Evolutionary conservation across 1,140 invertebrate genomes (phyloP).

Genomic region (Trialeurodes vaporariorum): DNA sequence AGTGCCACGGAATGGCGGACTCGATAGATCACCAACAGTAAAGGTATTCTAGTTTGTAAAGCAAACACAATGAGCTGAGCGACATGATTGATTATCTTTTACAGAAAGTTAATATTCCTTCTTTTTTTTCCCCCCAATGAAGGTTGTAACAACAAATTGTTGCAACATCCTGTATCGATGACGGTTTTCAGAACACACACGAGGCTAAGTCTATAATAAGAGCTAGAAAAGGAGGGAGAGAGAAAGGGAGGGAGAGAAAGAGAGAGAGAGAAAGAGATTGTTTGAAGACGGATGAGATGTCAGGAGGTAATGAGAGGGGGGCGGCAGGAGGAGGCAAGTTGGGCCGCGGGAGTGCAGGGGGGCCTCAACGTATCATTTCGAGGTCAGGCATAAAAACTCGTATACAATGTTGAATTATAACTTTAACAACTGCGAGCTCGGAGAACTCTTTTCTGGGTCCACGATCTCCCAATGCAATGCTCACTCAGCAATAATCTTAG

Average conservation of each 20-base stretch:
- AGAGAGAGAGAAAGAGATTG: slow-evolving; percentile 15
- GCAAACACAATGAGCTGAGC: background rate
- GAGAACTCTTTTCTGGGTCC: slow-evolving; percentile 1
- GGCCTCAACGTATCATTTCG: background rate
- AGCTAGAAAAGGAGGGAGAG: slow-evolving; percentile 10
- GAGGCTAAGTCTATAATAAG: background rate
- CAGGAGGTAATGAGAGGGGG: slow-evolving; percentile 11
- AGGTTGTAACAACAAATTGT: background rate
- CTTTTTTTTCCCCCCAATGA: background rate
- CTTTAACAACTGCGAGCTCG: background rate
- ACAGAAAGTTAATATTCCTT: background rate
- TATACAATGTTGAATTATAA: slow-evolving; percentile 1
- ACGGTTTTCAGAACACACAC: background rate
- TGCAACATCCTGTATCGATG: background rate
- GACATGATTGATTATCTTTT: background rate
- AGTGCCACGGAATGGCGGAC: no score
- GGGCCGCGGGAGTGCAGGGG: background rate
- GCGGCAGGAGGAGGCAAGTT: slow-evolving; percentile 3
- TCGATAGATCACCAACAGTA: no score
- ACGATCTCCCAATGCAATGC: background rate
- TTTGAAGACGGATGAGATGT: slow-evolving; percentile 15
- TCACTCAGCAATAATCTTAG: no score
- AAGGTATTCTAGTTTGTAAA: no score
- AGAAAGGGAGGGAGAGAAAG: slow-evolving; percentile 5
- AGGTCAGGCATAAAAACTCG: slow-evolving; percentile 5